Percentiles rank a stretch among this genome's conserved stretches.
These are phyloP conservation scores for Ceratoteleas bidentatus DNA, from an alignment of 1,140 invertebrate species.

Conservation along the genomic window DNA sequence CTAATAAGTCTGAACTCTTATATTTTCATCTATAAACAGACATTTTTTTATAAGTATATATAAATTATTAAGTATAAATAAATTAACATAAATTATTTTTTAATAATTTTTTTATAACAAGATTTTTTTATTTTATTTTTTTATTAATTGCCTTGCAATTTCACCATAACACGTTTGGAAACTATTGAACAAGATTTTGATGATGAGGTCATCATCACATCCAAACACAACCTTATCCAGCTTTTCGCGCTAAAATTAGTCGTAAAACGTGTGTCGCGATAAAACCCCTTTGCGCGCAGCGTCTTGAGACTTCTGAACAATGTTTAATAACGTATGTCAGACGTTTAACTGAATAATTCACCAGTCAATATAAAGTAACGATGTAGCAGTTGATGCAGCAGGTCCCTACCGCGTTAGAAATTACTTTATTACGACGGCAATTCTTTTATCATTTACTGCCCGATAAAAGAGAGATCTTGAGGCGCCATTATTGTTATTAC, in stretches of 20 bases:
- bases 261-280: background rate
- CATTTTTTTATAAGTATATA: too few relatives aligned
- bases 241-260: background rate
- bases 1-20: too few relatives aligned
- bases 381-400: background rate
- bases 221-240: background rate
- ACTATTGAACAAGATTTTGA: conserved; percentile 1
- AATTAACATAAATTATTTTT: too few relatives aligned
- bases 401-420: background rate
- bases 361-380: background rate
- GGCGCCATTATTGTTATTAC: background rate
- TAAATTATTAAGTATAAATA: too few relatives aligned
- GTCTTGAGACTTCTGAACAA: background rate
- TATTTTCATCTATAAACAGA: too few relatives aligned
- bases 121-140: too few relatives aligned
- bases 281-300: background rate
- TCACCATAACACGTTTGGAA: background rate
- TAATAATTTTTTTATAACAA: too few relatives aligned
- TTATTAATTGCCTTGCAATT: too few relatives aligned
- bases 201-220: too few relatives aligned
- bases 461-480: background rate
- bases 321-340: background rate
- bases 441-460: background rate
- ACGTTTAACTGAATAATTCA: background rate
- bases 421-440: background rate